Evolutionary conservation across 64 coral and sea anemone species (phyloP).

Genomic region (Hydrozoanthus tunicans): DNA sequence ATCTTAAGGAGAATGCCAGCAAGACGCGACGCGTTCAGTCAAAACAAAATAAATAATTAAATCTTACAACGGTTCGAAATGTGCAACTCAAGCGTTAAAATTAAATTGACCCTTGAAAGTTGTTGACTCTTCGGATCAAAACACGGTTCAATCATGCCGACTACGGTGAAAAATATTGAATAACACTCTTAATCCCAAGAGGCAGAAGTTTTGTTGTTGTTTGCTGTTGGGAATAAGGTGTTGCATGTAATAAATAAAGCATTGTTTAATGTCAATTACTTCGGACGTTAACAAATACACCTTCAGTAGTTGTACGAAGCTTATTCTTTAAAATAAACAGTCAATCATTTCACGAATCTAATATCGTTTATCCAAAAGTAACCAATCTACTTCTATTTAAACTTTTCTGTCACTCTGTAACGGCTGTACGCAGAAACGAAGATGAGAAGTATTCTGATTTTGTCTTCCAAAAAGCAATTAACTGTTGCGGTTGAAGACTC

Average conservation of each 20-base stretch:
- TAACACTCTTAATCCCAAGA: neutral
- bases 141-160: neutral
- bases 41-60: neutral
- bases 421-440: neutral
- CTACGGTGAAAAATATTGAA: neutral
- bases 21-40: neutral
- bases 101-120: neutral
- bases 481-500: neutral
- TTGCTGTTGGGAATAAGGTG: neutral
- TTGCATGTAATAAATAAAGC: neutral
- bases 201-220: neutral
- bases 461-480: slow-evolving; percentile 12
- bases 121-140: neutral
- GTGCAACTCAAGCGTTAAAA: slow-evolving; percentile 11
- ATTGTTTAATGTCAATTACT: slow-evolving; percentile 8
- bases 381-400: neutral
- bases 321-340: neutral
- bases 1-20: neutral
- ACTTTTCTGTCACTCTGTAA: neutral
- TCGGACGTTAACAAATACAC: neutral
- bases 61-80: neutral
- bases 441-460: neutral
- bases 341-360: neutral
- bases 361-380: neutral
- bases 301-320: neutral